Evolutionary conservation across 2,797 vertebrate genomes (phyloP).

Genomic region (Bradypodion ventrale): DNA sequence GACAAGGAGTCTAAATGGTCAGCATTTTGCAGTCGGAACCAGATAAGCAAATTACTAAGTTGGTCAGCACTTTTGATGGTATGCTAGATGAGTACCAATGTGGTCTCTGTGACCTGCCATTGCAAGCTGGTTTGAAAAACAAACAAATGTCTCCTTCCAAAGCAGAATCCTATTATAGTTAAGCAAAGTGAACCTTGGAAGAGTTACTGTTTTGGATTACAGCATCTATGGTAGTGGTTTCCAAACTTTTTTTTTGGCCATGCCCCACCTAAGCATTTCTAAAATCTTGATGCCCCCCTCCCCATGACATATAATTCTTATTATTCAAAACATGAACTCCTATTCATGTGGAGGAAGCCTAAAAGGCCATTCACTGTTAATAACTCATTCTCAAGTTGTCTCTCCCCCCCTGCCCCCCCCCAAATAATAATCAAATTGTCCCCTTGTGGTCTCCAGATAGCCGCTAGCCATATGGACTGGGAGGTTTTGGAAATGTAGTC

Average conservation of each 20-base stretch:
- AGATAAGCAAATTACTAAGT: background rate
- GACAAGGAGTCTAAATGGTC: background rate
- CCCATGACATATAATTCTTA: no score
- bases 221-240: no score
- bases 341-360: no score
- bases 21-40: conserved; percentile 5
- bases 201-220: background rate
- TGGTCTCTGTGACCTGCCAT: background rate
- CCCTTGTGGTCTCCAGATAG: background rate
- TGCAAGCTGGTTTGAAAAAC: background rate
- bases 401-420: no score
- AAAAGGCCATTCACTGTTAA: no score
- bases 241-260: no score
- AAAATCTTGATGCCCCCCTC: no score
- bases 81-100: background rate
- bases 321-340: no score
- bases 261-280: no score
- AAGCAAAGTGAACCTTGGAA: background rate
- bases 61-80: conserved; percentile 2
- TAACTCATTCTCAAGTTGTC: no score
- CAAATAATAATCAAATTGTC: no score
- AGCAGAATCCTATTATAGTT: background rate
- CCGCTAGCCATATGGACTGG: background rate
- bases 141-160: background rate
- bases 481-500: background rate